These are phyloP conservation scores for Caradrina kadenii DNA, from an alignment of 2,888 invertebrate species.

Conservation along the genomic window DNA sequence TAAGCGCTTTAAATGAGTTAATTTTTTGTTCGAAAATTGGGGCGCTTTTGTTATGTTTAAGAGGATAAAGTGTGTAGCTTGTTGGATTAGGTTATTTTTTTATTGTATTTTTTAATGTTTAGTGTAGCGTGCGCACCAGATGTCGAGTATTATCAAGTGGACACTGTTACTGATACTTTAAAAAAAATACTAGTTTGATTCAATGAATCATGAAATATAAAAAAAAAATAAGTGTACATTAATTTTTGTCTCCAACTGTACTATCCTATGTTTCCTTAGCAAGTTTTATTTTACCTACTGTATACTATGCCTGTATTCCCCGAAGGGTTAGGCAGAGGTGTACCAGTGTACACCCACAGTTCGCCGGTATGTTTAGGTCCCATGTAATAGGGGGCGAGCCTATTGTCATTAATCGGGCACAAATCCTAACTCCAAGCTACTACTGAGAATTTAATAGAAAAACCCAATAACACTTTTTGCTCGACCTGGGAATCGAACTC, in stretches of 20 bases:
- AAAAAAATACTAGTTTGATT: not conserved
- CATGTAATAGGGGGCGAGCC: too few relatives aligned
- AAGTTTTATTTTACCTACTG: not conserved
- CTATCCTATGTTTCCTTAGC: not conserved
- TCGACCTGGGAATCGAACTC: too few relatives aligned
- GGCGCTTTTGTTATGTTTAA: slow-evolving; percentile 47
- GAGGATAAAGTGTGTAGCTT: slow-evolving; percentile 19
- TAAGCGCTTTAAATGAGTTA: slow-evolving; percentile 55
- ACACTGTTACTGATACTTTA: not conserved
- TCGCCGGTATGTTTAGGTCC: too few relatives aligned
- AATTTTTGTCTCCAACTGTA: slow-evolving; percentile 8
- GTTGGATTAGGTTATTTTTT: slow-evolving; percentile 5
- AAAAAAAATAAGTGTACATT: too few relatives aligned
- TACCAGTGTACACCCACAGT: too few relatives aligned
- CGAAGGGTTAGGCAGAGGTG: too few relatives aligned
- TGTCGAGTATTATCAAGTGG: not conserved
- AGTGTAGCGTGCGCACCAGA: slow-evolving; percentile 3
- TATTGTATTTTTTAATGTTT: not conserved
- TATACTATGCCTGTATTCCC: too few relatives aligned
- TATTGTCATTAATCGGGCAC: too few relatives aligned
- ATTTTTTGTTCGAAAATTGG: slow-evolving; percentile 41
- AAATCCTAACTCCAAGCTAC: too few relatives aligned
- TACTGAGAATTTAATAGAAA: too few relatives aligned
- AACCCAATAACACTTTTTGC: too few relatives aligned
- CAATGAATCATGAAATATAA: too few relatives aligned